These are phyloP conservation scores for Amphipoea oculea DNA, from an alignment of 2,888 invertebrate genomes.

Conservation along the genomic window DNA sequence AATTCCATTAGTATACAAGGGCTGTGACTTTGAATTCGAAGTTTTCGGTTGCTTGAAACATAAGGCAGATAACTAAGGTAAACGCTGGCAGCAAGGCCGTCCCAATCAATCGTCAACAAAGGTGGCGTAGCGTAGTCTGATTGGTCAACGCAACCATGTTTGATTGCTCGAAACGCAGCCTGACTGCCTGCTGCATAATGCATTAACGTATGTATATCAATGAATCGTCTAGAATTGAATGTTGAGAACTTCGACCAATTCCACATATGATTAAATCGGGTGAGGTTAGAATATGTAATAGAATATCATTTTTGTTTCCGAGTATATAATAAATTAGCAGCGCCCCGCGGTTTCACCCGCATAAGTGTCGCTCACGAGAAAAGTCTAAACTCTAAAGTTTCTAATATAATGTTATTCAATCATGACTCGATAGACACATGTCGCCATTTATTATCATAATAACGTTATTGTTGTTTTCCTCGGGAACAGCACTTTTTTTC, in stretches of 20 bases:
- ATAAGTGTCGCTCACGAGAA: too few species aligned
- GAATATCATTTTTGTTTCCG: not conserved
- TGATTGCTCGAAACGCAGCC: conserved; percentile 42
- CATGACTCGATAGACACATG: too few species aligned
- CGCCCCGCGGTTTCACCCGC: too few species aligned
- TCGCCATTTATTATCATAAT: too few species aligned
- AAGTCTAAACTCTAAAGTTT: too few species aligned
- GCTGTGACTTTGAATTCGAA: not conserved
- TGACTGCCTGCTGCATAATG: conserved; percentile 17
- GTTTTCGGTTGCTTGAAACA: not conserved
- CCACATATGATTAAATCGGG: not conserved
- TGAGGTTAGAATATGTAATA: not conserved
- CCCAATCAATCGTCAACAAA: conserved; percentile 37
- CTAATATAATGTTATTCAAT: too few species aligned
- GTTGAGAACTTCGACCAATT: not conserved
- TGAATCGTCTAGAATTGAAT: not conserved
- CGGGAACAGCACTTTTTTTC: too few species aligned
- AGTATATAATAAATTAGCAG: not conserved
- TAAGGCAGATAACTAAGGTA: conserved; percentile 36
- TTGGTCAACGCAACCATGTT: conserved; percentile 28
- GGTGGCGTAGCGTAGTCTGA: conserved; percentile 37
- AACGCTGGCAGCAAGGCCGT: conserved; percentile 8
- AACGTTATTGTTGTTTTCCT: too few species aligned
- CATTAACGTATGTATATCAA: conserved; percentile 13
- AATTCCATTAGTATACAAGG: not conserved